phyloP scores from a whole-genome alignment of 2,888 invertebrate species.

The Aromia moschata region DNA sequence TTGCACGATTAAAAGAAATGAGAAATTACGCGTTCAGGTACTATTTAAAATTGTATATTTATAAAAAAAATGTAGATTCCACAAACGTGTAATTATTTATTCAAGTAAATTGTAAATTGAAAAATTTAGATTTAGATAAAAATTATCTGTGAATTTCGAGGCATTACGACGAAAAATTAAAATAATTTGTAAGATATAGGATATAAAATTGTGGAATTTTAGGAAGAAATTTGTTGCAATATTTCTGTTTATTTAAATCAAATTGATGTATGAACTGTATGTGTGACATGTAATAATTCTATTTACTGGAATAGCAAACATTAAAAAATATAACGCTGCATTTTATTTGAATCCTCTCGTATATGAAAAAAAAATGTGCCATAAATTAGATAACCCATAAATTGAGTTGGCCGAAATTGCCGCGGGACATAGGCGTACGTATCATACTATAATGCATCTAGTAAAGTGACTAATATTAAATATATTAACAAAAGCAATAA shows the following conservation, averaged over 20 bases:
- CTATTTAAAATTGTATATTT: not conserved
- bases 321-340: constrained; percentile 50
- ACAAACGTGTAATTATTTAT: constrained; percentile 33
- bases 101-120: constrained; percentile 37
- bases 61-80: constrained; percentile 2
- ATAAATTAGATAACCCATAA: too few species aligned
- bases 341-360: too few species aligned
- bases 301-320: constrained; percentile 60
- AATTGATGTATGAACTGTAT: constrained; percentile 60
- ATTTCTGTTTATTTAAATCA: constrained; percentile 52
- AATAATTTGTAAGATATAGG: constrained; percentile 55
- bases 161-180: constrained; percentile 53
- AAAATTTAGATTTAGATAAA: constrained; percentile 51
- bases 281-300: constrained; percentile 60
- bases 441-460: too few species aligned
- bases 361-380: too few species aligned
- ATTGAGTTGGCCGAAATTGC: too few species aligned
- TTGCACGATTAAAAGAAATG: constrained; percentile 22
- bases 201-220: constrained; percentile 54
- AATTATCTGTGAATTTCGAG: constrained; percentile 54
- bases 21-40: not conserved
- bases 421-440: too few species aligned
- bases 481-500: too few species aligned
- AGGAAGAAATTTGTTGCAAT: constrained; percentile 55
- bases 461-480: too few species aligned